Evolutionary conservation across 2,113 vertebrate genomes (phyloP).

Genomic region (Tetraodon nigroviridis): DNA sequence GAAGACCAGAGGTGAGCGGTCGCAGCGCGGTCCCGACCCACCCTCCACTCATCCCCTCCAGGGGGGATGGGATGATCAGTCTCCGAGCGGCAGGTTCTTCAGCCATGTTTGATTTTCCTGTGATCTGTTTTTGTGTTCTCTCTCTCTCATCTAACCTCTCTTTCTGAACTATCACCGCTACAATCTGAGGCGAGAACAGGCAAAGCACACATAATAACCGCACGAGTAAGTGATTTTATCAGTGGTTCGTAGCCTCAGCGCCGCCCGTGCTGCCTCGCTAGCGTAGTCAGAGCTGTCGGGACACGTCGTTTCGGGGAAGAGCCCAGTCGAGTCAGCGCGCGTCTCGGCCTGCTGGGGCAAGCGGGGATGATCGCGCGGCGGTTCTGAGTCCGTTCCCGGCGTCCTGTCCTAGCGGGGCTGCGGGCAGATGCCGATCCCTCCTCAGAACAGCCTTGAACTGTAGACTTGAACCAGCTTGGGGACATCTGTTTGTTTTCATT

Average conservation of each 20-base stretch:
- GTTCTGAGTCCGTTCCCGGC: too few relatives aligned
- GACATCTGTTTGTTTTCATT: too few relatives aligned
- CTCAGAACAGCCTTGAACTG: too few relatives aligned
- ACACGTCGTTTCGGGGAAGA: too few relatives aligned
- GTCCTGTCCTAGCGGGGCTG: too few relatives aligned
- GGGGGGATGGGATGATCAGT: slow-evolving; percentile 1
- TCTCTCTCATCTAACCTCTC: slow-evolving; percentile 36
- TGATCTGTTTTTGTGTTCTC: slow-evolving; percentile 17
- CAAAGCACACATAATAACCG: slow-evolving; percentile 76
- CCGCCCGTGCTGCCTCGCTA: slow-evolving; percentile 27
- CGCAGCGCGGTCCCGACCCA: background rate
- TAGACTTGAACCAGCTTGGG: too few relatives aligned
- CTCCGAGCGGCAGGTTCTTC: slow-evolving; percentile 19
- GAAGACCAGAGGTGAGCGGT: slow-evolving; percentile 85
- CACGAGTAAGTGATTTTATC: slow-evolving; percentile 83
- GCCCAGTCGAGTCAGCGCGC: too few relatives aligned
- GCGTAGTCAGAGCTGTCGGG: background rate
- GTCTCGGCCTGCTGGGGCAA: too few relatives aligned
- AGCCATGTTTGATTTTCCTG: slow-evolving; percentile 34
- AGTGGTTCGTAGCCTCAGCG: slow-evolving; percentile 30
- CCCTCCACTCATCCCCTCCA: background rate
- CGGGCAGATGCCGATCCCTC: too few relatives aligned
- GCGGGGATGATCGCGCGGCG: too few relatives aligned
- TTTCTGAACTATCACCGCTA: slow-evolving; percentile 68
- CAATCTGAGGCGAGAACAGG: slow-evolving; percentile 83